Conservation (phyloP, 2,888 invertebrate species). For the Acrobasis suavella region DNA sequence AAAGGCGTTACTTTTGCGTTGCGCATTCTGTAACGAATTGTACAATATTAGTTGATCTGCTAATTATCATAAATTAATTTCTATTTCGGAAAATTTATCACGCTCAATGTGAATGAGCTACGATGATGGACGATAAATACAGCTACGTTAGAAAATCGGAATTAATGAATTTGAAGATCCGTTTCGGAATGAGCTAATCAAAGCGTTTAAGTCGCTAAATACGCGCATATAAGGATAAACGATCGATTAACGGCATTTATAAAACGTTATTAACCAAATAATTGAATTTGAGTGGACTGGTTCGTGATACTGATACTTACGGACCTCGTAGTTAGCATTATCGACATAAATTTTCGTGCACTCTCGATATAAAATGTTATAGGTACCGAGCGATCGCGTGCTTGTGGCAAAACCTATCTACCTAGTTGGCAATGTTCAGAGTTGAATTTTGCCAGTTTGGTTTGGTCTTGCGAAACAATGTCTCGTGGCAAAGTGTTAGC, state of each 20-base stretch:
- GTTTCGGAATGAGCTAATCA: background rate
- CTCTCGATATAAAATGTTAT: constrained; percentile 53
- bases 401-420: constrained; percentile 70
- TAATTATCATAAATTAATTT: no score
- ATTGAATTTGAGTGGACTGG: background rate
- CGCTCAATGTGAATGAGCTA: no score
- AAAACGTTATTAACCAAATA: background rate
- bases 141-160: no score
- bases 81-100: no score
- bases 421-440: constrained; percentile 66
- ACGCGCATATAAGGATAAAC: constrained; percentile 22
- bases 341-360: constrained; percentile 44
- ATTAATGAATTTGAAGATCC: background rate
- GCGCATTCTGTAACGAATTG: no score
- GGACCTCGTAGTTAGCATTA: constrained; percentile 6
- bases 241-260: constrained; percentile 18
- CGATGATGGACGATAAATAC: no score
- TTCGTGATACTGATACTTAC: constrained; percentile 6
- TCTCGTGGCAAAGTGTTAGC: constrained; percentile 44
- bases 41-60: no score
- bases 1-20: no score
- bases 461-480: constrained; percentile 69
- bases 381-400: constrained; percentile 68
- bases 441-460: constrained; percentile 63
- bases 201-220: constrained; percentile 9